These are phyloP conservation scores for Zaprionus africanus DNA, from an alignment of 1,140 invertebrate genomes.

Conservation along the genomic window DNA sequence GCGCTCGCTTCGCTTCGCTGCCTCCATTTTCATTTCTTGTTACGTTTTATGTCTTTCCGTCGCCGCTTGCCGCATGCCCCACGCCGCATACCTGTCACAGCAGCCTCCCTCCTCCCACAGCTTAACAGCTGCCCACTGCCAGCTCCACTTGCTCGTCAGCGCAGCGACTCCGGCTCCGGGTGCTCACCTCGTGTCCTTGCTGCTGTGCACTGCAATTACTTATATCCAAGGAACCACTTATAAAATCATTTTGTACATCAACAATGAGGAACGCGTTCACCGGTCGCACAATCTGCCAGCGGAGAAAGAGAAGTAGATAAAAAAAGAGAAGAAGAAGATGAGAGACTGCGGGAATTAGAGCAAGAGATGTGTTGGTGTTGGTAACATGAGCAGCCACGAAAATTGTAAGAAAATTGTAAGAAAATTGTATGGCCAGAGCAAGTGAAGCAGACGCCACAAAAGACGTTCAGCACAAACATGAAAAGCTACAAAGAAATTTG, in stretches of 20 bases:
- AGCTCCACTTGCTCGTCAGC: conserved; percentile 35
- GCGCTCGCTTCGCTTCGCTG: conserved; percentile 48
- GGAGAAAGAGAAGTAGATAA: conserved; percentile 45
- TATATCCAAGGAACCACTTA: conserved; percentile 96
- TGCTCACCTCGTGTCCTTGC: conserved; percentile 91
- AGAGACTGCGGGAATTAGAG: conserved; percentile 33
- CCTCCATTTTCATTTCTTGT: conserved; percentile 82
- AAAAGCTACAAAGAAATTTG: conserved; percentile 83
- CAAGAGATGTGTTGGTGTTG: conserved; percentile 15
- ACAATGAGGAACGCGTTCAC: conserved; percentile 96
- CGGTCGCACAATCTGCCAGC: conserved; percentile 91
- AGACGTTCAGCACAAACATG: conserved; percentile 71
- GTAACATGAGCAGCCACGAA: conserved; percentile 60
- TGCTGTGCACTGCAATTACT: conserved; percentile 96
- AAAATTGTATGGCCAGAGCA: conserved; percentile 77
- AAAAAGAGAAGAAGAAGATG: conserved; percentile 26
- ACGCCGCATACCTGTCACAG: conserved; percentile 44
- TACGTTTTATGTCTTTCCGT: conserved; percentile 77
- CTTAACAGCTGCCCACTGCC: conserved; percentile 50
- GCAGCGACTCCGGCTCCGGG: conserved; percentile 44
- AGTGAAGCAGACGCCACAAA: conserved; percentile 76
- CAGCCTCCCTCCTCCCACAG: neutral
- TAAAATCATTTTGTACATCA: conserved; percentile 99
- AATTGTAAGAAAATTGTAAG: conserved; percentile 80
- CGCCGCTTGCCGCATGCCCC: conserved; percentile 55